Conservation (phyloP, 2,888 invertebrate genomes). For the Metellina segmentata region DNA sequence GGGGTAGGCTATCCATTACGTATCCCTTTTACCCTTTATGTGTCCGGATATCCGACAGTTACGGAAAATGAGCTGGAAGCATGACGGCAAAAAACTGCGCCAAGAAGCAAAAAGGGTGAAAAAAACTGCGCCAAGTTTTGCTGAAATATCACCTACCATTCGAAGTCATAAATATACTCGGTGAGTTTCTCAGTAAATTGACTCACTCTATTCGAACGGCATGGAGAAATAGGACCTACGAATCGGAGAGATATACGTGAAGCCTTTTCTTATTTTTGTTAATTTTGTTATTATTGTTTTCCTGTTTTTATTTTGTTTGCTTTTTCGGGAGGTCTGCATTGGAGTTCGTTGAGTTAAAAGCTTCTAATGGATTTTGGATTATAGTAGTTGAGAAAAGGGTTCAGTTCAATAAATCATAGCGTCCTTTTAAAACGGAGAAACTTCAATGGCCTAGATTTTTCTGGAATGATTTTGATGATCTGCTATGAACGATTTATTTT, state of each 20-base stretch:
- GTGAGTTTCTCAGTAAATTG: neutral
- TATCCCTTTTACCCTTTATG: neutral
- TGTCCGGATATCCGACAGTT: conserved; percentile 27
- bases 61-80: conserved; percentile 33
- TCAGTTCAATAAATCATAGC: conserved; percentile 15
- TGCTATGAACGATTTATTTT: too few relatives aligned
- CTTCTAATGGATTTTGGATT: conserved; percentile 45
- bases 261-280: neutral
- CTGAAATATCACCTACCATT: conserved; percentile 28
- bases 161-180: conserved; percentile 6
- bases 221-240: neutral
- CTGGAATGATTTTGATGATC: neutral
- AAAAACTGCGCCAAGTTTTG: conserved; percentile 3
- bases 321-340: neutral
- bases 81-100: neutral
- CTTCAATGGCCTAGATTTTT: neutral
- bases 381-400: conserved; percentile 24
- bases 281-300: neutral
- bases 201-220: neutral
- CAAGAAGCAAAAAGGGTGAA: too few relatives aligned
- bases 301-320: neutral
- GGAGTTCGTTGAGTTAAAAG: conserved; percentile 1
- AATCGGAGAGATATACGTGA: neutral
- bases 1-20: conserved; percentile 21
- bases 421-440: conserved; percentile 1